Evolutionary conservation across 2,888 invertebrate genomes (phyloP).

Genomic region (Ectemnius continuus): DNA sequence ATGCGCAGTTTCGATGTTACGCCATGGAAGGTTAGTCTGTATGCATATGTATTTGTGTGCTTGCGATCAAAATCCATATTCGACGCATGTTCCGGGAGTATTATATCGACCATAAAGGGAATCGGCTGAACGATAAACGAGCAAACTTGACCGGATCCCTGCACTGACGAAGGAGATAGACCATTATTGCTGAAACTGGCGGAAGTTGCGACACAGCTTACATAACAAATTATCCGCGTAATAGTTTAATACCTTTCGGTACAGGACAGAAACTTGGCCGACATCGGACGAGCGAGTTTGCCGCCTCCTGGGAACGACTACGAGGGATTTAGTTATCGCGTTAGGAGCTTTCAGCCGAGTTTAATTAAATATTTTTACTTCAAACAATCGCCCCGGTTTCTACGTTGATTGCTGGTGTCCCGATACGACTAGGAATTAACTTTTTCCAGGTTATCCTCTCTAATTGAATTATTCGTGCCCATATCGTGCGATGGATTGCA

Average conservation of each 20-base stretch:
- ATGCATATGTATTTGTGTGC: slow-evolving; percentile 4
- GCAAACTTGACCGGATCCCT: neutral
- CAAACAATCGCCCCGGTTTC: neutral
- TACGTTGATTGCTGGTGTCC: no score
- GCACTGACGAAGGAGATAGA: slow-evolving; percentile 36
- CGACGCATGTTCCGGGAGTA: no score
- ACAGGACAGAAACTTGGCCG: slow-evolving; percentile 8
- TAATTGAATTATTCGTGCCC: no score
- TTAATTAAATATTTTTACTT: slow-evolving; percentile 46
- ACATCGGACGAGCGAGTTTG: slow-evolving; percentile 13
- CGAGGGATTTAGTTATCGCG: slow-evolving; percentile 30
- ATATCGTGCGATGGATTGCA: no score
- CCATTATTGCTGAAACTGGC: slow-evolving; percentile 44
- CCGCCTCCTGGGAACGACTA: slow-evolving; percentile 10
- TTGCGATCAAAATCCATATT: no score
- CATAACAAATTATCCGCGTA: slow-evolving; percentile 56
- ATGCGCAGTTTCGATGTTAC: no score
- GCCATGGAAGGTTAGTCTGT: neutral
- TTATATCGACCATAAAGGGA: no score
- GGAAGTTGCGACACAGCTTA: slow-evolving; percentile 39
- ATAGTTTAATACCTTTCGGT: slow-evolving; percentile 56
- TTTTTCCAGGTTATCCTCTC: no score
- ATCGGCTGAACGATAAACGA: neutral
- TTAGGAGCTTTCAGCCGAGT: slow-evolving; percentile 32
- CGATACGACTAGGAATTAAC: no score